phyloP scores from a whole-genome alignment of 1,140 invertebrate species.

The Harpegnathos saltator region DNA sequence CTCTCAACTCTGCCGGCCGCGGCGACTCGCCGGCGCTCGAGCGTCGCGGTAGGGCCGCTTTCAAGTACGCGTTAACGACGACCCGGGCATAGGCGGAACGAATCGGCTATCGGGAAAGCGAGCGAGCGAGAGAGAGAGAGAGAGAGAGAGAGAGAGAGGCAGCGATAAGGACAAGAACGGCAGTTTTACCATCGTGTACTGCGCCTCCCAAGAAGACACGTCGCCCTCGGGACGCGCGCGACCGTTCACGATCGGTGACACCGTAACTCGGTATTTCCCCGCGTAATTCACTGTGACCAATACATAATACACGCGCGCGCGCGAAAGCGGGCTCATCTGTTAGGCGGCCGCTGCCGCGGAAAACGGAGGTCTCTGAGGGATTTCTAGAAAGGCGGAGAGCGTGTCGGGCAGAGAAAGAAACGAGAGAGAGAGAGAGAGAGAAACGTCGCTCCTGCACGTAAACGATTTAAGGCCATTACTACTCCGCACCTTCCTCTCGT shows the following conservation, averaged over 20 bases:
- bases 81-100: conserved; percentile 38
- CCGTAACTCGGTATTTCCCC: conserved; percentile 63
- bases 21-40: not conserved
- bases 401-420: not conserved
- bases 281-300: conserved; percentile 74
- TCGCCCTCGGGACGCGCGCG: conserved; percentile 1
- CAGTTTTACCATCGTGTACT: conserved; percentile 59
- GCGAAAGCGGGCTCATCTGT: conserved; percentile 72
- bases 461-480: conserved; percentile 48
- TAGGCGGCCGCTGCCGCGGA: conserved; percentile 52
- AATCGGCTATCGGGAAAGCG: conserved; percentile 24
- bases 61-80: conserved; percentile 39
- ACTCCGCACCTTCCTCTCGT: conserved; percentile 28
- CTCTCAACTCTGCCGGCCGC: conserved; percentile 22
- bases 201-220: conserved; percentile 69
- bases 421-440: conserved; percentile 8
- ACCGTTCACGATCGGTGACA: conserved; percentile 68
- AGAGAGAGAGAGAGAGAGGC: too few species aligned
- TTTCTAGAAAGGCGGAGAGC: conserved; percentile 45
- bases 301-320: conserved; percentile 70
- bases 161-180: conserved; percentile 69
- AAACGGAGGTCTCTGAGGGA: conserved; percentile 44
- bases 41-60: conserved; percentile 22
- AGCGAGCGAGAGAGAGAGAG: too few species aligned
- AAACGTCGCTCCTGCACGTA: conserved; percentile 22